Evolutionary conservation across 2,113 vertebrate species (phyloP).

Genomic region (Hylia prasina): DNA sequence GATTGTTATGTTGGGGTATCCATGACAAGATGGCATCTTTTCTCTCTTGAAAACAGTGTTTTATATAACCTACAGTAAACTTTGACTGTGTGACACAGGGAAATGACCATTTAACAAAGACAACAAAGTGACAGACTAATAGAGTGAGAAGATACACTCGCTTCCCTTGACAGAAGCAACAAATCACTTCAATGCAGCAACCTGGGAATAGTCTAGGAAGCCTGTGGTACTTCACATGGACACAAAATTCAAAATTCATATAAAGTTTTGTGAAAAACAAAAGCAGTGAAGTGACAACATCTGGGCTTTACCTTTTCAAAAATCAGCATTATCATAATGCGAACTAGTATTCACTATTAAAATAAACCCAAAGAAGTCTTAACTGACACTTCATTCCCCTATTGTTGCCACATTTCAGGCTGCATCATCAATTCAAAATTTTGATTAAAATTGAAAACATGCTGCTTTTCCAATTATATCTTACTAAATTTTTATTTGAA

Average conservation of each 20-base stretch:
- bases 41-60: background rate
- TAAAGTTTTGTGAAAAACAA: background rate
- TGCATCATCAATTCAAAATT: background rate
- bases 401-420: background rate
- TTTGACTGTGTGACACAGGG: background rate
- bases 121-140: rapidly evolving
- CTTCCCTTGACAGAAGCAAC: background rate
- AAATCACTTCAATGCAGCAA: background rate
- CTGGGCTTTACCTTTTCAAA: background rate
- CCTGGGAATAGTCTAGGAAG: background rate
- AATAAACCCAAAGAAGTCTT: background rate
- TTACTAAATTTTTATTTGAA: background rate
- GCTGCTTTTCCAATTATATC: background rate
- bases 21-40: background rate
- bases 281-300: background rate
- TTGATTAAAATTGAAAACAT: background rate
- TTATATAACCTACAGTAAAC: background rate
- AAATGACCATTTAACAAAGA: background rate
- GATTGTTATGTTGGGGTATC: background rate
- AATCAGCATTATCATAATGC: background rate
- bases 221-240: background rate
- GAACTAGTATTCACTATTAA: background rate
- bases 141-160: background rate
- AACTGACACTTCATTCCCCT: background rate
- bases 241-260: background rate